phyloP scores from a whole-genome alignment of 37 sponge, comb jelly and placozoan species.

The Spongia lamella region DNA sequence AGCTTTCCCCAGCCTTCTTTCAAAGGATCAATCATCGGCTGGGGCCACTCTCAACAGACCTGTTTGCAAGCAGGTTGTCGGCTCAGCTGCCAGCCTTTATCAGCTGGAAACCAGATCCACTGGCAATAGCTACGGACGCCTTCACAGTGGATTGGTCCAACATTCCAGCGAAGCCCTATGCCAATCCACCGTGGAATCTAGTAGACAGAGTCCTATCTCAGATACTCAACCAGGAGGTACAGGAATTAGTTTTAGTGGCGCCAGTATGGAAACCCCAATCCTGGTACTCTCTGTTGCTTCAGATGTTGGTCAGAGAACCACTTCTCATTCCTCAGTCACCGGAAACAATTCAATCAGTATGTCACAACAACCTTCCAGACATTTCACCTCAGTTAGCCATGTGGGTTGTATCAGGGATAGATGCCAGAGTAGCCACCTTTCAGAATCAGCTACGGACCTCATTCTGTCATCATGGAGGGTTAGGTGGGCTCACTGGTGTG shows the following conservation, averaged over 20 bases:
- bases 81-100: slow-evolving; percentile 16
- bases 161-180: too few species aligned
- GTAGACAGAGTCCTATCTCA: slow-evolving; percentile 32
- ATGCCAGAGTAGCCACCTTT: slow-evolving; percentile 17
- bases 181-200: slow-evolving; percentile 43
- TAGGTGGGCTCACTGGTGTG: slow-evolving; percentile 53
- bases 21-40: too few species aligned
- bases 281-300: slow-evolving; percentile 46
- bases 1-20: too few species aligned
- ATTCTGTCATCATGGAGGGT: slow-evolving; percentile 39
- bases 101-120: slow-evolving; percentile 54
- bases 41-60: slow-evolving; percentile 2
- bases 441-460: slow-evolving; percentile 29
- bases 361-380: too few species aligned
- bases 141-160: too few species aligned
- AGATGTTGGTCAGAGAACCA: slow-evolving; percentile 14
- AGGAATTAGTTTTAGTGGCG: slow-evolving; percentile 24
- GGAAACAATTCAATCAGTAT: too few species aligned
- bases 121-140: too few species aligned
- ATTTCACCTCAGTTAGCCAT: slow-evolving; percentile 34
- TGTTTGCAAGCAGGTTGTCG: slow-evolving; percentile 3
- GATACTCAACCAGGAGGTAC: neutral
- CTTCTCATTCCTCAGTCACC: slow-evolving; percentile 3
- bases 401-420: slow-evolving; percentile 54
- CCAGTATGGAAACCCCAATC: slow-evolving; percentile 45